Evolutionary conservation across 2,797 vertebrate species (phyloP).

Genomic region (Gobionotothen gibberifrons): DNA sequence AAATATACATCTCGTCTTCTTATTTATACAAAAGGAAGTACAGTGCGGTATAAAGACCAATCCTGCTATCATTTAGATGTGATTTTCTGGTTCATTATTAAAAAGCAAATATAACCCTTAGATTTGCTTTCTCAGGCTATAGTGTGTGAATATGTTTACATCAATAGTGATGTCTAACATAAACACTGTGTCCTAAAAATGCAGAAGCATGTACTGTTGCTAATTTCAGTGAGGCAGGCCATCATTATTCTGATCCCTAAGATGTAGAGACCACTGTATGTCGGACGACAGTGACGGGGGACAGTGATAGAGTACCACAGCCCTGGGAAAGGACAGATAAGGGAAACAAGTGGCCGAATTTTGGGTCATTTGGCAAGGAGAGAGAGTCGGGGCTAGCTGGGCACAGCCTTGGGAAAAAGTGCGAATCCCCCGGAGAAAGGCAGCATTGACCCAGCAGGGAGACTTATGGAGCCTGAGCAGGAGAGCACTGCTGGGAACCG

Average conservation of each 20-base stretch:
- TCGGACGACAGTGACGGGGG: constrained; percentile 60
- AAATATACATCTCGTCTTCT: not conserved
- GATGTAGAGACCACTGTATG: constrained; percentile 51
- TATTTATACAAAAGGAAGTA: not conserved
- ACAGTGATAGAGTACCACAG: constrained; percentile 69
- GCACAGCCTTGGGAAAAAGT: constrained; percentile 84
- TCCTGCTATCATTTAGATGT: not conserved
- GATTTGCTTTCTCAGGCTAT: not conserved
- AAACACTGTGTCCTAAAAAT: constrained; percentile 1
- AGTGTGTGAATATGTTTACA: not conserved
- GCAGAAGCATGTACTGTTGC: constrained; percentile 20
- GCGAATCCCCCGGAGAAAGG: constrained; percentile 75
- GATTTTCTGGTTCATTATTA: not conserved
- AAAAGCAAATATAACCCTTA: not conserved
- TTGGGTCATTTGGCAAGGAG: constrained; percentile 75
- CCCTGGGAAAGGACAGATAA: constrained; percentile 82
- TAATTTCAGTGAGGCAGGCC: constrained; percentile 34
- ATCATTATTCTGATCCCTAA: constrained; percentile 43
- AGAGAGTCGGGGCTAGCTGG: constrained; percentile 66
- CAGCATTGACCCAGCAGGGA: constrained; percentile 70
- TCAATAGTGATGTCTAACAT: not conserved
- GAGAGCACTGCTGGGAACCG: constrained; percentile 89
- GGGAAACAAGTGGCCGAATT: constrained; percentile 76
- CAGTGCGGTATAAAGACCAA: not conserved
- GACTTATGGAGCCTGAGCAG: constrained; percentile 61